A percentile compares a stretch with the other conserved stretches of the same genome.
Evolutionary conservation across 2,888 invertebrate genomes (phyloP).

Genomic region (Sabellastarte sp.): DNA sequence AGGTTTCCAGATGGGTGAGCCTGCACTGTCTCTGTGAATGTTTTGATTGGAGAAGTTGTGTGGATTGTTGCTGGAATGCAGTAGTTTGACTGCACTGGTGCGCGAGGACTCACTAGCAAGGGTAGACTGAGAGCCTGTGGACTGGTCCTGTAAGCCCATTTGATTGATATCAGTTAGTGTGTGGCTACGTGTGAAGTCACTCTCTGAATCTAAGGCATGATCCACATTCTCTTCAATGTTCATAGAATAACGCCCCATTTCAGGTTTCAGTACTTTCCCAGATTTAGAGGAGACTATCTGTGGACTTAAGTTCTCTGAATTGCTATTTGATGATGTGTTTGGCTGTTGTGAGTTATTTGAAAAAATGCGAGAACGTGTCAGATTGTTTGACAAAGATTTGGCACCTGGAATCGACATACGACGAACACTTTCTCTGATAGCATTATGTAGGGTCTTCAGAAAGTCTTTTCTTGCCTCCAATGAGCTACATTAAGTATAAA

Average conservation of each 20-base stretch:
- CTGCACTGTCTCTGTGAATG: conserved; percentile 66
- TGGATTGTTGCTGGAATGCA: conserved; percentile 91
- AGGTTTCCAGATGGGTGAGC: conserved; percentile 98
- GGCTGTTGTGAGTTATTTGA: no score
- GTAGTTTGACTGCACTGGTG: conserved; percentile 69
- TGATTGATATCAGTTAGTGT: conserved; percentile 75
- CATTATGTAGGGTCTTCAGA: conserved; percentile 93
- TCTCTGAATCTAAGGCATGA: conserved; percentile 20
- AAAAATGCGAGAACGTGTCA: neutral
- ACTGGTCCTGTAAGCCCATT: conserved; percentile 54
- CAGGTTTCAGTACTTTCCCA: neutral
- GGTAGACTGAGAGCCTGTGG: conserved; percentile 24
- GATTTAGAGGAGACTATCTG: neutral
- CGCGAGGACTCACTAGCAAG: conserved; percentile 34
- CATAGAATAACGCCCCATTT: conserved; percentile 49
- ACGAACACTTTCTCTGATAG: conserved; percentile 92
- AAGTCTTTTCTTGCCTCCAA: conserved; percentile 95
- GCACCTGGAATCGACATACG: conserved; percentile 85
- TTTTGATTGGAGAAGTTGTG: conserved; percentile 73
- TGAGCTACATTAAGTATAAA: conserved; percentile 67
- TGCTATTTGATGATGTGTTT: no score
- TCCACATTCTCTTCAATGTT: conserved; percentile 75
- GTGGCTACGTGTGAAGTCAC: conserved; percentile 77
- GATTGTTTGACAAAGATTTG: neutral
- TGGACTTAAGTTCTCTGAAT: neutral